Evolutionary conservation across 2,113 vertebrate genomes (phyloP).

Genomic region (Oncorhynchus masou): DNA sequence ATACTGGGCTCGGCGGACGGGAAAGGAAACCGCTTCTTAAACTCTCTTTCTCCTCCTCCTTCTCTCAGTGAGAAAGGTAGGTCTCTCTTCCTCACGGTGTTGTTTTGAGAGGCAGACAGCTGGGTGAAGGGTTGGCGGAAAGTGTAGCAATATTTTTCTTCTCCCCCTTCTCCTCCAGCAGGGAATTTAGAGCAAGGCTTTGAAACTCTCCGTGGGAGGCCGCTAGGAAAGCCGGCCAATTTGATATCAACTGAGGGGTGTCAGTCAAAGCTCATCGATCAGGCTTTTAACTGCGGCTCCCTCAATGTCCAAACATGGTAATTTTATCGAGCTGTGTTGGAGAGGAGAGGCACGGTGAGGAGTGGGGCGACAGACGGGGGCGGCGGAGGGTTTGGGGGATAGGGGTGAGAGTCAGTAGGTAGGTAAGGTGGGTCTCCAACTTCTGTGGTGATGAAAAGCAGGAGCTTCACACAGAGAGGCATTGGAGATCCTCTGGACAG

Average conservation of each 20-base stretch:
- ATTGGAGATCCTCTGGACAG: too few species aligned
- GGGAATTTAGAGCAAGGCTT: conserved; percentile 39
- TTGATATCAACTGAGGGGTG: conserved; percentile 62
- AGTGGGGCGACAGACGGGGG: conserved; percentile 17
- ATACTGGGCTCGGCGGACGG: conserved; percentile 41
- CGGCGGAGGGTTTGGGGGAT: conserved; percentile 11
- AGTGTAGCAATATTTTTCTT: conserved; percentile 21
- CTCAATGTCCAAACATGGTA: conserved; percentile 63
- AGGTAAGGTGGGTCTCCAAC: conserved; percentile 41
- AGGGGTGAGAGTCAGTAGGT: conserved; percentile 35
- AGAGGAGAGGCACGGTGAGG: conserved; percentile 4
- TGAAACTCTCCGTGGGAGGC: conserved; percentile 51
- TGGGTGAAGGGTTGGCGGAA: conserved; percentile 32
- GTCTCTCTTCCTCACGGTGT: conserved; percentile 12
- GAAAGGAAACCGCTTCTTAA: neutral
- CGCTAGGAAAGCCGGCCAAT: conserved; percentile 50
- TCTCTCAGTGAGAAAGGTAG: conserved; percentile 26
- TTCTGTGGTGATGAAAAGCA: conserved; percentile 20
- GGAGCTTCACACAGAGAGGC: conserved; percentile 8
- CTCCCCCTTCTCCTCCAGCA: conserved; percentile 12
- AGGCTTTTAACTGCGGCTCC: conserved; percentile 55
- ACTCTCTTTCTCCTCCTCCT: conserved; percentile 16
- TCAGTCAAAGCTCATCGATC: conserved; percentile 67
- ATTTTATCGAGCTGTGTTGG: conserved; percentile 62
- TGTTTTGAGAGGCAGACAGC: conserved; percentile 33